Evolutionary conservation across 2,113 vertebrate genomes (phyloP), one percentile per base, ranked within the genome.

Genomic region (Scomber japonicus): DNA sequence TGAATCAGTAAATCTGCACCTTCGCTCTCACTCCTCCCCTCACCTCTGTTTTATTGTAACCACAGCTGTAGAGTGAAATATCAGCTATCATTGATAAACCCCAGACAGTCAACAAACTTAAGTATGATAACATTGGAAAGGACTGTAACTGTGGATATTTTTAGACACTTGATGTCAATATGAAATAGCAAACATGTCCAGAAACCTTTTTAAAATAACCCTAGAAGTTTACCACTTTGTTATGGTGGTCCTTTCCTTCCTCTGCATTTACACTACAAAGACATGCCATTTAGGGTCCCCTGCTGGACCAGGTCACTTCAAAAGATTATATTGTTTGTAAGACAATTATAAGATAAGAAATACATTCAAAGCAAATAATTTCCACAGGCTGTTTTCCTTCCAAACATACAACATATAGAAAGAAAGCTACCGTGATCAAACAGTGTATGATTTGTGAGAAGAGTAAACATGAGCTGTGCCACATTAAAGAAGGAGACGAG

Each of bases 1-100:
- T 31, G 55, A 62, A 89, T 84, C 66, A 30, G 15, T 85, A 90
- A 79, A 88, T 87, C 59, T 87, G 88, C 44, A 19, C 81, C 67
- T 86, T 71, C 66, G 35, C 75, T 69, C 73, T 69, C 59, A 17
- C 66, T 30, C 19, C 12, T 59, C 35, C 71, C 19, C 44, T 40
- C 53, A 14, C 78, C 57, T 66, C 46, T 79, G 65, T 50, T 19
- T 67, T 62, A 21, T 60, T 51, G 31, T 50, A 64, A 77, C 74
- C 27, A 0, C 85, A 80, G 53, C 53, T 57, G 24, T 44, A n/a
- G 74, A 69, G 55, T 15, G 24, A 83, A 75, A 48, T 68, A 82
- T 66, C 59, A n/a, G 55, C 59, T 16, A 55, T 60, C 55, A 72
- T 50, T 79, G 71, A 89, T 71, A 59, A 85, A 83, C 59, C 46